Evolutionary conservation across 2,113 vertebrate genomes (phyloP), one percentile per base, ranked within the genome.

Genomic region (Salvator merianae): DNA sequence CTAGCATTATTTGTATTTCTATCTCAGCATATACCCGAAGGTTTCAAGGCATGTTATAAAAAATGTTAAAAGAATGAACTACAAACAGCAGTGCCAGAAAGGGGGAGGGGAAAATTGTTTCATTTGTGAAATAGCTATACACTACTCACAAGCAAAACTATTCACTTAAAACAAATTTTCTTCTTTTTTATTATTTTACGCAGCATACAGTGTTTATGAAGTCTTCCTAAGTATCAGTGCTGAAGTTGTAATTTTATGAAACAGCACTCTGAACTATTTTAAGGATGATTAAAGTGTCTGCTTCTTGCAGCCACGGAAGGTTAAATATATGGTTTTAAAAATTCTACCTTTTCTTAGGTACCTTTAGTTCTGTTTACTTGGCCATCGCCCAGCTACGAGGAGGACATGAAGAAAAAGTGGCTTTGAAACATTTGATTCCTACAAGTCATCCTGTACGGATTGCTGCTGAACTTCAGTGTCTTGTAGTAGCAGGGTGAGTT

Each of bases 341-440:
- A 24, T 62, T 10, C 88, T 69, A 82, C 65, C 90, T 80, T 86
- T 89, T 91, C 74, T 86, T 84, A 99, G 99, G 99, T 86, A 99
- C 99, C 3, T 99, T 99, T 93, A 99, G 99, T 95, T 98, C 98
- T 3, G 99, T 99, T 86, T 99, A 99, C 93, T 94, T 99, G 92
- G 99, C 97, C 34, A 97, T 98, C 90, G 97, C 97, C 69, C 97
- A 96, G 81, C 92, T 97, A 92, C 95, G 89, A 50, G 93, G 96
- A 75, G 97, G 98, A 79, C 90, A 34, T 6, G 98, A 96, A 92
- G 97, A 97, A 88, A 97, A 95, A 95, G 97, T 99, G 95, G 99
- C 99, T 82, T 91, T 99, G 82, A 99, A 99, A 90, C 98, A 99
- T 90, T 95, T 99, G 90, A 98, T 99, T 93, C 99, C 99, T 66